A percentile compares a stretch with the other conserved stretches of the same genome.
Conservation (phyloP, 2,113 vertebrate species). For the Anoura caudifer region DNA sequence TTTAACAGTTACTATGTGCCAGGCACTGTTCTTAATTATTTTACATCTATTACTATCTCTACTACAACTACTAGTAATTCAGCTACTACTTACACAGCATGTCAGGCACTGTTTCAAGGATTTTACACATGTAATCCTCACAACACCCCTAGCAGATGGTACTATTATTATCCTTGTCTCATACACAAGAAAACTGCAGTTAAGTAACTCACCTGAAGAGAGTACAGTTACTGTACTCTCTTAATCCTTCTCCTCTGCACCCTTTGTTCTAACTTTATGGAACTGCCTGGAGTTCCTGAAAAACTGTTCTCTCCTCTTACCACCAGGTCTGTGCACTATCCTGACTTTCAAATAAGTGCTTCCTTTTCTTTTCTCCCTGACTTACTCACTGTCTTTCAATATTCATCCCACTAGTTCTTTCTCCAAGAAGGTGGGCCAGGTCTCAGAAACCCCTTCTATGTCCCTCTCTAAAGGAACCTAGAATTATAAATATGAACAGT, state of each 20-base stretch:
- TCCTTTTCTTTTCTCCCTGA: not conserved
- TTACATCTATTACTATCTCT: not conserved
- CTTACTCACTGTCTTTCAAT: not conserved
- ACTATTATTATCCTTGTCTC: not conserved
- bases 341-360: not conserved
- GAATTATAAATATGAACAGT: no score
- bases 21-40: not conserved
- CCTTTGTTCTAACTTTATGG: not conserved
- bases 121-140: not conserved
- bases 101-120: not conserved
- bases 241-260: not conserved
- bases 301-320: not conserved
- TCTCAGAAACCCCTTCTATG: not conserved
- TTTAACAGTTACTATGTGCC: not conserved
- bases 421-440: not conserved
- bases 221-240: not conserved
- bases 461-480: not conserved
- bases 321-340: not conserved
- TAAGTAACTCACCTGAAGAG: not conserved
- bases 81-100: not conserved
- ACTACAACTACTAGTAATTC: not conserved
- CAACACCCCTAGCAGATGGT: not conserved
- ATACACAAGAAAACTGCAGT: not conserved
- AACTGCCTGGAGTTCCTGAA: not conserved
- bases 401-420: not conserved